Evolutionary conservation across 1,140 invertebrate genomes (phyloP).

Genomic region (Trachelipus rathkii): DNA sequence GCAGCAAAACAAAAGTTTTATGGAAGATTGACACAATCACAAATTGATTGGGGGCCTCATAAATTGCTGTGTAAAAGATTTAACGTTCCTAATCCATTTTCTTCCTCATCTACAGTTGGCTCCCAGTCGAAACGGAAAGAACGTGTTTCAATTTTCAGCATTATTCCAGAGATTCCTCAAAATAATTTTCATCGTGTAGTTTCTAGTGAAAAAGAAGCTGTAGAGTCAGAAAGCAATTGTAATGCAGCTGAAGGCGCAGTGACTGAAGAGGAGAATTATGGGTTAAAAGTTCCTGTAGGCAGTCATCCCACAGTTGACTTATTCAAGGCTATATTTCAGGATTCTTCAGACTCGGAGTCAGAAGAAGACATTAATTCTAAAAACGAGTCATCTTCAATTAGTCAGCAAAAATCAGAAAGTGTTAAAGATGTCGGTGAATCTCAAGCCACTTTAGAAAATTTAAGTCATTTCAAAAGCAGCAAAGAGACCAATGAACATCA

Average conservation of each 20-base stretch:
- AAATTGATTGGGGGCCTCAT: conserved; percentile 77
- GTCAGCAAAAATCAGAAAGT: too few relatives aligned
- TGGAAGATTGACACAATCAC: conserved; percentile 70
- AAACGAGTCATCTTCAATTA: too few relatives aligned
- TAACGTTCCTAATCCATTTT: conserved; percentile 81
- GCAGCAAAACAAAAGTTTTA: conserved; percentile 78
- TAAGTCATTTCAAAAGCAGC: too few relatives aligned
- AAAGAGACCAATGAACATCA: too few relatives aligned
- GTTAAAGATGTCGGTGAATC: too few relatives aligned
- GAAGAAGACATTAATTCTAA: background rate
- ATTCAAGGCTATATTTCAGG: conserved; percentile 58
- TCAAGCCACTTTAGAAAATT: too few relatives aligned
- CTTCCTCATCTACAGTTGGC: background rate
- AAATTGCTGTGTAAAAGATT: conserved; percentile 84
- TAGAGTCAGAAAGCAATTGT: background rate
- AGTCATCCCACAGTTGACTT: conserved; percentile 54
- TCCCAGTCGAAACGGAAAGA: background rate
- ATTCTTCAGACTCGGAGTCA: conserved; percentile 44
- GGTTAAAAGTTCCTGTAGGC: conserved; percentile 35
- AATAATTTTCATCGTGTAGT: background rate
- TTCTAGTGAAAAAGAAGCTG: background rate
- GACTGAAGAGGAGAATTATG: background rate
- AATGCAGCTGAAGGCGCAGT: background rate
- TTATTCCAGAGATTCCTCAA: background rate
- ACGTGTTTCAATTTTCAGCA: background rate